Conservation (phyloP, 2,888 invertebrate genomes). For the Erebia palarica region DNA sequence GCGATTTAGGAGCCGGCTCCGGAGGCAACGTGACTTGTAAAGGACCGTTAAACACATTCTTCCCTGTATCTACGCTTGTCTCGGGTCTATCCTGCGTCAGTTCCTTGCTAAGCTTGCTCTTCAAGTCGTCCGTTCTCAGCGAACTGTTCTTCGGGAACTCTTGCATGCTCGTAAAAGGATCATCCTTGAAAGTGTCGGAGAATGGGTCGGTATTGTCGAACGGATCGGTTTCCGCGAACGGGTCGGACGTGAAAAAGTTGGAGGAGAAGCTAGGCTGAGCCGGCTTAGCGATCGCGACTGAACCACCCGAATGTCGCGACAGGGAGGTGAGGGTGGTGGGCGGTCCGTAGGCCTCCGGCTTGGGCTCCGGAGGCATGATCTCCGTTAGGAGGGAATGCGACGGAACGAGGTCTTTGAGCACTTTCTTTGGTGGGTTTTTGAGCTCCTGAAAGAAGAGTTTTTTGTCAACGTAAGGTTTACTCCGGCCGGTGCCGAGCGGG, state of each 20-base stretch:
- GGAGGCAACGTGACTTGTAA: conserved; percentile 87
- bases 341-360: conserved; percentile 63
- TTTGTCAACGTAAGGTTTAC: conserved; percentile 96
- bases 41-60: conserved; percentile 84
- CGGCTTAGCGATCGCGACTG: conserved; percentile 71
- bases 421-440: conserved; percentile 96
- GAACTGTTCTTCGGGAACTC: conserved; percentile 64
- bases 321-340: conserved; percentile 77
- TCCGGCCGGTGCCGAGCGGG: conserved; percentile 95
- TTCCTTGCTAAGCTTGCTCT: conserved; percentile 55
- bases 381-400: conserved; percentile 67
- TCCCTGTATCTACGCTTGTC: conserved; percentile 51
- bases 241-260: conserved; percentile 80
- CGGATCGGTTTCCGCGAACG: conserved; percentile 87
- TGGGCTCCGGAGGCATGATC: conserved; percentile 57
- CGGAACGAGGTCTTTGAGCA: conserved; percentile 91
- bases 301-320: conserved; percentile 74
- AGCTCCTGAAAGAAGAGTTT: conserved; percentile 98
- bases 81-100: conserved; percentile 49
- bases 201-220: conserved; percentile 88
- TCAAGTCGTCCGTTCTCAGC: conserved; percentile 56
- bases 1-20: conserved; percentile 78
- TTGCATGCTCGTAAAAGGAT: conserved; percentile 82
- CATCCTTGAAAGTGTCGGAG: conserved; percentile 83
- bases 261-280: conserved; percentile 50